Base-by-base conservation (phyloP, 2,113 vertebrate species). In the Vidua macroura region DNA sequence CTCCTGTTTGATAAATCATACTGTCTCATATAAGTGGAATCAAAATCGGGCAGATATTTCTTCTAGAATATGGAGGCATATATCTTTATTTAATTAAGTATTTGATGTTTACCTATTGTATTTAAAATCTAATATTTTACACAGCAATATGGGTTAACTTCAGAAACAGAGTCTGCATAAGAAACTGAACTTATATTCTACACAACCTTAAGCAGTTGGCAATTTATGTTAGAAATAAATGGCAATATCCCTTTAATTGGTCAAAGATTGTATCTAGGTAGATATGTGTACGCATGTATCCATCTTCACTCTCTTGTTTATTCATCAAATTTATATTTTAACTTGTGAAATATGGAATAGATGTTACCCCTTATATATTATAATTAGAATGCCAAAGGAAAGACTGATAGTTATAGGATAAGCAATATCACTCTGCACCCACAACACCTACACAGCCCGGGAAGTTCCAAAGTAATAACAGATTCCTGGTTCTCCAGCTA, bases 401-500 rank as follows among this genome's bases (percentile, higher is more conserved):
- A 48, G 19, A 35, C 31, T 83, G 67, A 46, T 69, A 68, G 27
- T 82, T 39, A 64, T 22, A 80, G 59, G 31, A 46, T 83, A 52
- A 58, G 8, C 6, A 72, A 31, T 86, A 86, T 76, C 21, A 67
- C n/a, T 84, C 41, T 72, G 46, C 13, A 80, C 27, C 35, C 80
- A 59, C 59, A 55, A 51, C 53, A 90, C 25, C 48, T 85, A 91
- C 43, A 30, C 35, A 83, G 51, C 62, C 62, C 31, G 11, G 35
- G 58, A 97, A 95, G 21, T 90, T 94, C n/a, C 58, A 89, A 92
- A 95, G 64, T 86, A 96, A 96, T 93, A 91, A 96, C 53, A 62
- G 64, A 96, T 96, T 88, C 88, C 75, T 91, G 85, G 28, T 92
- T 91, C 95, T 68, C 68, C 67, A 93, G 90, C 86, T 95, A 97